Percentiles rank a stretch among this genome's conserved stretches.
Evolutionary conservation across 2,797 vertebrate genomes (phyloP).

Genomic region (Selene dorsalis): DNA sequence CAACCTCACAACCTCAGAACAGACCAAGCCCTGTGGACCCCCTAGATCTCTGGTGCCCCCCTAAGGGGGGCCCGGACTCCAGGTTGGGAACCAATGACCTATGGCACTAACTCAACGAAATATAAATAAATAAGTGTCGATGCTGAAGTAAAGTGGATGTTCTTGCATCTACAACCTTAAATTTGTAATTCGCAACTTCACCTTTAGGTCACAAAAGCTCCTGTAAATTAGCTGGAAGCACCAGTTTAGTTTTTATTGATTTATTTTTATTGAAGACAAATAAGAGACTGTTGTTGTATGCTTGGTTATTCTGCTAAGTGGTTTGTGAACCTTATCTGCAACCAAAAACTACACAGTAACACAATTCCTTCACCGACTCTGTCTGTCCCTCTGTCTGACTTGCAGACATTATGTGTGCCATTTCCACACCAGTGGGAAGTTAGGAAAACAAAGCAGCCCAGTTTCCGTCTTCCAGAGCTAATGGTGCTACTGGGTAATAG

Average conservation of each 20-base stretch:
- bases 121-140: not conserved
- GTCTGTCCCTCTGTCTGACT: slow-evolving; percentile 26
- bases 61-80: no score
- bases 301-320: not conserved
- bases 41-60: no score
- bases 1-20: no score
- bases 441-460: slow-evolving; percentile 47
- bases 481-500: slow-evolving; percentile 69
- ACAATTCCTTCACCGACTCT: slow-evolving; percentile 15
- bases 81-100: no score
- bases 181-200: not conserved
- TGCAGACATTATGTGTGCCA: slow-evolving; percentile 34
- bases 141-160: not conserved
- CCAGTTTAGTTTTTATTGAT: not conserved
- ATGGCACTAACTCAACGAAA: not conserved
- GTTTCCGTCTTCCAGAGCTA: slow-evolving; percentile 67
- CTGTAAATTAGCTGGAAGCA: not conserved
- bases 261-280: not conserved
- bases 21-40: no score
- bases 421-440: slow-evolving; percentile 63
- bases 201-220: not conserved
- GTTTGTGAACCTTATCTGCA: slow-evolving; percentile 21
- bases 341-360: slow-evolving; percentile 23
- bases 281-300: not conserved
- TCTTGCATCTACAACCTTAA: not conserved